Conservation (phyloP, 2,888 invertebrate genomes). For the Autographa pulchrina region DNA sequence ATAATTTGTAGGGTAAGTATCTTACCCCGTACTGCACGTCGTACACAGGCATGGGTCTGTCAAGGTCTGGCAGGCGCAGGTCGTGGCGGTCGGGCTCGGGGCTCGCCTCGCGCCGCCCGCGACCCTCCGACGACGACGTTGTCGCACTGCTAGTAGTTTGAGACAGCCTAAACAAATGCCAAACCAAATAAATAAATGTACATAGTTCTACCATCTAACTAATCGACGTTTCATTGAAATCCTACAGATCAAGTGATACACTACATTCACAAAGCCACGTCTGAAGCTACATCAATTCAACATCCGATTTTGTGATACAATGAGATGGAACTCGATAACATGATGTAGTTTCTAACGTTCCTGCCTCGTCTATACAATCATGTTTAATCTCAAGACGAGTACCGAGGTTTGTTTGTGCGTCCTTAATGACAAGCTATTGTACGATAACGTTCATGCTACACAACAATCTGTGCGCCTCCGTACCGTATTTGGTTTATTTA, state of each 20-base stretch:
- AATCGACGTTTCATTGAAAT: conserved; percentile 38
- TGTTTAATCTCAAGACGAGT: conserved; percentile 53
- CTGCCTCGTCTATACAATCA: conserved; percentile 27
- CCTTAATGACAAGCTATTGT: conserved; percentile 54
- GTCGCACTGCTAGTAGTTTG: conserved; percentile 89
- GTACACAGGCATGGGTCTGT: conserved; percentile 83
- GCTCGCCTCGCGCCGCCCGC: conserved; percentile 87
- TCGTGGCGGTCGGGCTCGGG: conserved; percentile 82
- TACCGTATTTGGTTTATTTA: conserved; percentile 49
- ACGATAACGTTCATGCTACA: conserved; percentile 48
- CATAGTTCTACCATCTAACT: conserved; percentile 23
- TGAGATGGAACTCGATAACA: conserved; percentile 52
- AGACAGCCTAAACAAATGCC: conserved; percentile 63
- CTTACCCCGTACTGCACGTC: conserved; percentile 87
- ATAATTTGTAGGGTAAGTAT: neutral
- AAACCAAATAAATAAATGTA: conserved; percentile 23
- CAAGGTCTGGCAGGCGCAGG: conserved; percentile 80
- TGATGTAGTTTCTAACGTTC: conserved; percentile 33
- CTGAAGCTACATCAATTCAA: conserved; percentile 35
- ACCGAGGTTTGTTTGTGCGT: conserved; percentile 42
- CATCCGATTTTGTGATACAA: conserved; percentile 55
- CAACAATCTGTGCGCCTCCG: conserved; percentile 39
- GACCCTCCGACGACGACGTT: conserved; percentile 90
- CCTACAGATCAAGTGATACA: conserved; percentile 36
- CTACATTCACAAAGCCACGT: conserved; percentile 25